These are phyloP conservation scores for Rhyacophila evoluta DNA, from an alignment of 2,888 invertebrate genomes.

Conservation along the genomic window DNA sequence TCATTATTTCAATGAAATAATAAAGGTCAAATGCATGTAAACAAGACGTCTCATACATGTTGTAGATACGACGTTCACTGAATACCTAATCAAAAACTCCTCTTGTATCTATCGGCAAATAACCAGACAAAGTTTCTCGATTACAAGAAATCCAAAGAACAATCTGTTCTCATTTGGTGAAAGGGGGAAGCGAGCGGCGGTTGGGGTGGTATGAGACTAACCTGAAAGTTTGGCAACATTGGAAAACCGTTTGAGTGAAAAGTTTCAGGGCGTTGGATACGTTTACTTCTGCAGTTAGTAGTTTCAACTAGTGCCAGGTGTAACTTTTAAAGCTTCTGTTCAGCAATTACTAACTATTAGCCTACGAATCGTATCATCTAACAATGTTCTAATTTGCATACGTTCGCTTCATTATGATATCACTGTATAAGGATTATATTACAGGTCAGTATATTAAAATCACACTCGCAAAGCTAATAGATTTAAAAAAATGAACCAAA, in stretches of 20 bases:
- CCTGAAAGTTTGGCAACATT: slow-evolving; percentile 29
- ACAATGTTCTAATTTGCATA: too few species aligned
- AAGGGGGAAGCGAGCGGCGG: neutral
- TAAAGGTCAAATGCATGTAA: too few species aligned
- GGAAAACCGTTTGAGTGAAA: slow-evolving; percentile 50
- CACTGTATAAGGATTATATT: too few species aligned
- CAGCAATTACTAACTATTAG: neutral
- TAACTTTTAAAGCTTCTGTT: slow-evolving; percentile 56
- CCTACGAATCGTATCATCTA: too few species aligned
- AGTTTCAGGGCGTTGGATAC: slow-evolving; percentile 60
- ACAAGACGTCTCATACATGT: neutral
- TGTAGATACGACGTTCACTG: neutral
- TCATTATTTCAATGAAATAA: too few species aligned
- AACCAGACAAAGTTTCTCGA: slow-evolving; percentile 49
- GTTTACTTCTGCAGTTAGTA: slow-evolving; percentile 36
- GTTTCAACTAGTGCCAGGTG: slow-evolving; percentile 42
- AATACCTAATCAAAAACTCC: slow-evolving; percentile 48
- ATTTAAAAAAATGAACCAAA: too few species aligned
- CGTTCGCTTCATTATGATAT: too few species aligned
- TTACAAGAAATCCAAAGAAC: slow-evolving; percentile 50
- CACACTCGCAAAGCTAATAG: too few species aligned
- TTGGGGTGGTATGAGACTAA: neutral
- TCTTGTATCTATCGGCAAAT: slow-evolving; percentile 43
- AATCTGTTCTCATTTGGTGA: slow-evolving; percentile 50
- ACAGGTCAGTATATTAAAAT: too few species aligned